These are phyloP conservation scores for Lycophotia porphyrea DNA, from an alignment of 2,888 invertebrate species.

Conservation along the genomic window DNA sequence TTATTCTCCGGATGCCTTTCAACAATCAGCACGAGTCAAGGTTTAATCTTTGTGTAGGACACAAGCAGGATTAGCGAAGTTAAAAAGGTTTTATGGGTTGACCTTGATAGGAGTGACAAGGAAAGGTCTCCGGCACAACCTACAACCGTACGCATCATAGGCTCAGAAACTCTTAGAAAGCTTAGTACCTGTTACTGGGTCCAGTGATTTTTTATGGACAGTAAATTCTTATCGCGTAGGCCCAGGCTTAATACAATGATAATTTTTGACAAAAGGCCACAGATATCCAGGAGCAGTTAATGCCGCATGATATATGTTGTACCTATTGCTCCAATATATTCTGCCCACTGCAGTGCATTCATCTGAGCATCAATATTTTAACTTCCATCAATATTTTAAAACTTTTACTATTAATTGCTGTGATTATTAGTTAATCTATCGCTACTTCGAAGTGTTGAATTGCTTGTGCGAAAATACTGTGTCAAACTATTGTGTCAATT, in stretches of 20 bases:
- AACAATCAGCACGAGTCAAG: neutral
- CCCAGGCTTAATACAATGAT: constrained; percentile 56
- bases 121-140: constrained; percentile 12
- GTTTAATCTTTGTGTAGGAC: constrained; percentile 6
- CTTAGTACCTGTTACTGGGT: constrained; percentile 56
- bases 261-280: constrained; percentile 52
- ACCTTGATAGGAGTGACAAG: constrained; percentile 15
- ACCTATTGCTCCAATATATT: constrained; percentile 19
- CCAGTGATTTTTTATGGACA: constrained; percentile 60
- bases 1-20: neutral
- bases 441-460: neutral
- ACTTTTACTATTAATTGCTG: neutral
- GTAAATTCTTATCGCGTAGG: constrained; percentile 61
- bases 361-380: constrained; percentile 42
- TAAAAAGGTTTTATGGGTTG: constrained; percentile 33
- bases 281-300: constrained; percentile 34
- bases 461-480: neutral
- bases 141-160: constrained; percentile 25
- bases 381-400: constrained; percentile 21
- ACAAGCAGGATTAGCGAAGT: constrained; percentile 11
- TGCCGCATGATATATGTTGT: constrained; percentile 31
- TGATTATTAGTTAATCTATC: neutral
- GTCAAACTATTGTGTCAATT: neutral
- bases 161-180: constrained; percentile 37
- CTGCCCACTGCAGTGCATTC: constrained; percentile 25